Percentiles rank a stretch among this genome's conserved stretches.
Evolutionary conservation across 2,888 invertebrate genomes (phyloP).

Genomic region (Agrotis clavis): DNA sequence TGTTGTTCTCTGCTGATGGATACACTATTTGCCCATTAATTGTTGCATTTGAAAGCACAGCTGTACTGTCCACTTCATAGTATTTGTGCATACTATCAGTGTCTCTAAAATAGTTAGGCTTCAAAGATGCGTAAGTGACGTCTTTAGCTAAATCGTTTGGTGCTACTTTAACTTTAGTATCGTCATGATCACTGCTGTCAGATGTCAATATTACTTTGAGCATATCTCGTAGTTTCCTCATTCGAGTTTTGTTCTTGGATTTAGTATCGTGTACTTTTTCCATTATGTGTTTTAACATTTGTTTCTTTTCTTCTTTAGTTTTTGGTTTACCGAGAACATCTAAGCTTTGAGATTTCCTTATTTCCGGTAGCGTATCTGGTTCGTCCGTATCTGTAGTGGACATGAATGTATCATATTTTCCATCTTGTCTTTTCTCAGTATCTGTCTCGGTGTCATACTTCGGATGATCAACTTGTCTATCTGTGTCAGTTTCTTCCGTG

Average conservation of each 20-base stretch:
- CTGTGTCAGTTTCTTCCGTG: slow-evolving; percentile 48
- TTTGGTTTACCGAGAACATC: slow-evolving; percentile 59
- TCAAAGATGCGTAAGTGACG: slow-evolving; percentile 72
- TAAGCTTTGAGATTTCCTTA: slow-evolving; percentile 51
- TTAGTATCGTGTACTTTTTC: slow-evolving; percentile 71
- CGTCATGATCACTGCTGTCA: slow-evolving; percentile 76
- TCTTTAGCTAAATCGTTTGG: slow-evolving; percentile 72
- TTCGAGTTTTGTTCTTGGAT: slow-evolving; percentile 70
- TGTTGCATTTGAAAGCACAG: slow-evolving; percentile 53
- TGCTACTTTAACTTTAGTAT: slow-evolving; percentile 57
- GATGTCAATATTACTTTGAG: slow-evolving; percentile 78
- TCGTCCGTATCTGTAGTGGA: slow-evolving; percentile 63
- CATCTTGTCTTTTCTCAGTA: slow-evolving; percentile 32
- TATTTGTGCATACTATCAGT: slow-evolving; percentile 78
- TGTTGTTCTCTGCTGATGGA: slow-evolving; percentile 69
- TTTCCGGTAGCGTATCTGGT: slow-evolving; percentile 55
- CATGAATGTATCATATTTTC: slow-evolving; percentile 47
- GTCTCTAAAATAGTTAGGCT: slow-evolving; percentile 73
- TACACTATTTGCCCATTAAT: slow-evolving; percentile 57
- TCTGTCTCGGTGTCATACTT: slow-evolving; percentile 53
- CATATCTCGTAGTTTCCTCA: slow-evolving; percentile 73
- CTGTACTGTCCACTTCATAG: slow-evolving; percentile 67
- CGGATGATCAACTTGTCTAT: slow-evolving; percentile 41
- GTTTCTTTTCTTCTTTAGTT: slow-evolving; percentile 75
- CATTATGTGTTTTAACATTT: slow-evolving; percentile 76